Evolutionary conservation across 2,797 vertebrate species (phyloP).

Genomic region (Peromyscus attwateri): DNA sequence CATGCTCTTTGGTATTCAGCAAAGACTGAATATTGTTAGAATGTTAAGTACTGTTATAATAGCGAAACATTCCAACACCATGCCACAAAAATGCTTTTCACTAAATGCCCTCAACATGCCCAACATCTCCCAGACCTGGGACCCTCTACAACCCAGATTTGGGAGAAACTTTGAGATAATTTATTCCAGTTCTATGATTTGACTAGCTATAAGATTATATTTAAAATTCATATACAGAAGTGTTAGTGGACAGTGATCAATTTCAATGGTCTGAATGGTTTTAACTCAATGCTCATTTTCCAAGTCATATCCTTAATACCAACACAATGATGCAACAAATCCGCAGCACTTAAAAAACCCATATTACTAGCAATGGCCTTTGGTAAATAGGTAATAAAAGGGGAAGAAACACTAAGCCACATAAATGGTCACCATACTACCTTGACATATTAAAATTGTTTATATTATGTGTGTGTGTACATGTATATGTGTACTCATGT

Average conservation of each 20-base stretch:
- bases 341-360: not conserved
- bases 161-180: not conserved
- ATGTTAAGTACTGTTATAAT: not conserved
- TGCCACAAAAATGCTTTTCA: not conserved
- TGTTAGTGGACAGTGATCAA: not conserved
- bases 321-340: not conserved
- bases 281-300: not conserved
- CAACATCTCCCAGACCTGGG: not conserved
- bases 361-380: not conserved
- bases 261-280: constrained; percentile 37
- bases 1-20: constrained; percentile 23
- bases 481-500: too few relatives aligned
- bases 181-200: constrained; percentile 27
- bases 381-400: not conserved
- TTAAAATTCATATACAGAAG: constrained; percentile 28
- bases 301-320: constrained; percentile 12
- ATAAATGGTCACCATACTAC: not conserved
- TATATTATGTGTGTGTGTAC: not conserved
- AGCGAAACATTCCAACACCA: not conserved
- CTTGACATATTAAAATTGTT: not conserved
- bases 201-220: not conserved
- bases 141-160: not conserved
- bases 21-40: not conserved
- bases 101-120: not conserved
- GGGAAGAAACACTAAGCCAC: not conserved